Base-by-base conservation (phyloP, 2,797 vertebrate species). In the Propithecus deckenii region DNA sequence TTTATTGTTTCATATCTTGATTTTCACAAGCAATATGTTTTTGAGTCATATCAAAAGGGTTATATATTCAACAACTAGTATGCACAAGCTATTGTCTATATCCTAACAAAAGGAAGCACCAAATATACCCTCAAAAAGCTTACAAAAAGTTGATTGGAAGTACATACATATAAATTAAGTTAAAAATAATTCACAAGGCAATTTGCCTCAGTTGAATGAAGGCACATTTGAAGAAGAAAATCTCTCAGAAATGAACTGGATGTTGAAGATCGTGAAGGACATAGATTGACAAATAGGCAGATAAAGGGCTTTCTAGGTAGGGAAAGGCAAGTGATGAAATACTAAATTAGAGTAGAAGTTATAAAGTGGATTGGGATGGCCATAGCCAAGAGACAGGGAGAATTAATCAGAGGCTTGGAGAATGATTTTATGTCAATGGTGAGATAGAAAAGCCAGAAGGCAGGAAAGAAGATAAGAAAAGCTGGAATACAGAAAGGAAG, bases 11-110 rank as follows among this genome's bases (percentile, higher is more conserved):
- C 17, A 89, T n/a, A 79, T 9, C 67, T 79, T 67, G 55, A 15
- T 87, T 95, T 91, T 48, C 65, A 90, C 3, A 38, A 14, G 30
- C 22, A 81, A 52, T n/a, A 23, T 25, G 76, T 83, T 94, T 97
- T 57, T 80, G 48, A 84, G 30, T 79, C 41, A 43, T 46, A 17
- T 46, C 20, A 89, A 94, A 96, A 92, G 69, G 52, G 63, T 8
- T 52, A 72, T 63, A 69, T 69, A 61, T 69, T 80, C 14, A 41
- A 83, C 43, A 74, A 38, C 5, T 48, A 32, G 4, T 59, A 59
- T 59, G 6, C 18, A 52, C 2, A 91, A 79, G 71, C 1, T 23
- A 20, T 43, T 88, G 61, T 41, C 35, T 32, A 38, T 43, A 79
- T 71, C 50, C 38, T 71, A 75, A 46, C 5, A 91, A 71, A 84